Conservation (phyloP, 37 sponge, comb jelly and placozoan species). For the Agelas oroides region DNA sequence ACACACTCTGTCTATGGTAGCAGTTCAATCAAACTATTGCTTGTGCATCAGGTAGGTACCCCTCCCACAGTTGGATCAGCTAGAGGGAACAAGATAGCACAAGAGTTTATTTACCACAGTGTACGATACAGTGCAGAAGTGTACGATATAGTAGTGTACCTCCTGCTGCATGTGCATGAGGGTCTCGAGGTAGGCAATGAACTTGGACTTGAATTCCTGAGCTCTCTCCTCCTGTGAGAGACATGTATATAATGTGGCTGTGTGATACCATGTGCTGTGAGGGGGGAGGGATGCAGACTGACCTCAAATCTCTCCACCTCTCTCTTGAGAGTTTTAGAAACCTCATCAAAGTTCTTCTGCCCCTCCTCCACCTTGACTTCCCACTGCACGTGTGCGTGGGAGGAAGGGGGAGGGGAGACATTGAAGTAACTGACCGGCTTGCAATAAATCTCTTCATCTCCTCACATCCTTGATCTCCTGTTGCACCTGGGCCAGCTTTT, state of each 20-base stretch:
- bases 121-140: background rate
- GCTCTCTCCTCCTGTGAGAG: constrained; percentile 52
- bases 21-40: constrained; percentile 46
- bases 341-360: constrained; percentile 87
- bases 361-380: constrained; percentile 88
- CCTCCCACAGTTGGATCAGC: constrained; percentile 81
- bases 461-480: constrained; percentile 85
- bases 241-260: background rate
- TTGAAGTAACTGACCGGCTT: background rate
- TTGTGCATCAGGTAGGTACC: constrained; percentile 84
- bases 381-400: constrained; percentile 71
- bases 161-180: constrained; percentile 85
- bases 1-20: too few species aligned
- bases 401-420: too few species aligned
- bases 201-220: constrained; percentile 76
- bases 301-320: constrained; percentile 94
- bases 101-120: background rate
- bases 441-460: background rate
- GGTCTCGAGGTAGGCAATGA: constrained; percentile 74
- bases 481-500: constrained; percentile 81
- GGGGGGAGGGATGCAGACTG: too few species aligned
- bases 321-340: constrained; percentile 73
- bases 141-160: constrained; percentile 55
- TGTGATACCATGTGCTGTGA: background rate
- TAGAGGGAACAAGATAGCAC: constrained; percentile 17